Percentiles rank a stretch among this genome's conserved stretches.
Evolutionary conservation across 2,888 invertebrate species (phyloP).

Genomic region (Archips xylosteana): DNA sequence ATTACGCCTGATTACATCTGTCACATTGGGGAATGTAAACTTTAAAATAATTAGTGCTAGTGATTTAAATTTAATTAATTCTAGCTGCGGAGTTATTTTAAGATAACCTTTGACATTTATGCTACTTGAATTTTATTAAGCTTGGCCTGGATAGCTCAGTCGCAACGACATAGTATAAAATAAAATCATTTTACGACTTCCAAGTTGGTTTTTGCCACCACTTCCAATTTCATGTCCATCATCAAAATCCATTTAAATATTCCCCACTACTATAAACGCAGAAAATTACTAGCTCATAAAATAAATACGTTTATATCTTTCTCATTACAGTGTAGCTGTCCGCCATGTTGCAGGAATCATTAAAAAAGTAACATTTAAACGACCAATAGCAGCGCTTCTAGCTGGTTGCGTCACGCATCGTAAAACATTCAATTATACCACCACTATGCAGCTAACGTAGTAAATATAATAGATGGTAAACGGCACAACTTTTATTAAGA

Average conservation of each 20-base stretch:
- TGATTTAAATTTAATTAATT: no score
- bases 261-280: conserved; percentile 5
- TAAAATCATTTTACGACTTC: not conserved
- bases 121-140: not conserved
- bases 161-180: not conserved
- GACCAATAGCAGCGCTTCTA: conserved; percentile 20
- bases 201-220: not conserved
- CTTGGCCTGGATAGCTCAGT: not conserved
- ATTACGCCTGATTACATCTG: no score
- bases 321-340: conserved; percentile 9
- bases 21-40: no score
- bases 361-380: conserved; percentile 28
- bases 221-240: not conserved
- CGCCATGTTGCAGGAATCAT: conserved; percentile 27
- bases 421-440: conserved; percentile 16
- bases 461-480: conserved; percentile 12
- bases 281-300: conserved; percentile 10
- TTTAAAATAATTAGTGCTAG: no score
- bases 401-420: conserved; percentile 3
- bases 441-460: conserved; percentile 10
- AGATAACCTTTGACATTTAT: not conserved
- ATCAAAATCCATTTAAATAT: conserved; percentile 5
- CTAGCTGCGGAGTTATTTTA: no score
- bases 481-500: not conserved
- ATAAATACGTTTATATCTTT: conserved; percentile 14